Evolutionary conservation across 2,113 vertebrate species (phyloP), one percentile per base, ranked within the genome.

Genomic region (Quiscalus mexicanus): DNA sequence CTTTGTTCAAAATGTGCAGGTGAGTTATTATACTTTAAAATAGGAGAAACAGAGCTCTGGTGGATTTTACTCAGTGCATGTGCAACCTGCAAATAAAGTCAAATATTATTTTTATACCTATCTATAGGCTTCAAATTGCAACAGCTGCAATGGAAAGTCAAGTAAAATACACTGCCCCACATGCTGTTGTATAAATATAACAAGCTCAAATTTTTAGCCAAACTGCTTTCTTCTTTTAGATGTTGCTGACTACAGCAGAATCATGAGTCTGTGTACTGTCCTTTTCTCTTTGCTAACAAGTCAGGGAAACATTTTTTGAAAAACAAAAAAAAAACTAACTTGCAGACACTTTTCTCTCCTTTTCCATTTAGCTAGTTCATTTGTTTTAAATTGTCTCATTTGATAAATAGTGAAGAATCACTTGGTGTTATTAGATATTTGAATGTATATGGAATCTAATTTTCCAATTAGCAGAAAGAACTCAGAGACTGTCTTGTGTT

Each of bases 31-130:
- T 56, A 67, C 20, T 84, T 93, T 65, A 86, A 80, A 90, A 89
- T 1, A 63, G 41, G 24, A 82, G 37, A 93, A 67, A 70, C 27
- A 11, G 79, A 87, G 5, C 52, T 86, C 58, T 56, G 17, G 58
- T 53, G 70, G 12, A 65, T 89, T 89, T 92, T 78, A 45, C 20
- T 85, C 50, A 22, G 37, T 80, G 35, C 55, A 90, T 22, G 15
- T 82, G 39, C 14, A 88, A 56, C 24, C 63, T 80, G 70, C 6
- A 92, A 84, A 84, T 89, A 69, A 79, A 90, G 56, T 86, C 24
- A 88, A 95, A 74, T 71, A 82, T 75, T 91, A 83, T 90, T 96
- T 96, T 90, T 92, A 81, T 84, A 68, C 55, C n/a, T 84, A 22
- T 15, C 78, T 63, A 15, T 39, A 88, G 39, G 45, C 91, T 84